phyloP scores from a whole-genome alignment of 2,797 vertebrate genomes.

The Mus minutoides region DNA sequence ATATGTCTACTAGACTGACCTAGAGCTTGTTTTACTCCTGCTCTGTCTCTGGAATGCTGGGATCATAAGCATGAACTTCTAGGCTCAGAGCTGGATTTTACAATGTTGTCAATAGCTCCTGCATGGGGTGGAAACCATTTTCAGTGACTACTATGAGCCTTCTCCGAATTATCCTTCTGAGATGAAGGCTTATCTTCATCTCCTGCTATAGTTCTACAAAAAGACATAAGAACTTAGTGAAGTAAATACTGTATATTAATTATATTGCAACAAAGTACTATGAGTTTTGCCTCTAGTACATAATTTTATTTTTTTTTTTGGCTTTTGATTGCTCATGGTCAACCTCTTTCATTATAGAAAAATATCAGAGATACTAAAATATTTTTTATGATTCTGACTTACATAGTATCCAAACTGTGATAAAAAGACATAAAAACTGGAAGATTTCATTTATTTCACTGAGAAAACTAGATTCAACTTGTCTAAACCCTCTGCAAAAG shows the following conservation, averaged over 20 bases:
- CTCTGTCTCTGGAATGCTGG: not conserved
- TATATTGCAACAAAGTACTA: not conserved
- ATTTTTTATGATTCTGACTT: not conserved
- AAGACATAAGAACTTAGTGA: not conserved
- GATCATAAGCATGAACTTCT: not conserved
- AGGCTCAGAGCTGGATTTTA: not conserved
- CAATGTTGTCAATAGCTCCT: not conserved
- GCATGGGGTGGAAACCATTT: not conserved
- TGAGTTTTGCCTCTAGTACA: not conserved
- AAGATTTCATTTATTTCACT: not conserved
- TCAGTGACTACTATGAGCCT: not conserved
- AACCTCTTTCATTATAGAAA: not conserved
- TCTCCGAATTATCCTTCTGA: not conserved
- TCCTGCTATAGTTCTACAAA: conserved; percentile 26
- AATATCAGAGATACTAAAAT: conserved; percentile 1
- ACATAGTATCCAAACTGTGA: not conserved
- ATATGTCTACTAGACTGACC: not conserved
- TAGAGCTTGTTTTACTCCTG: not conserved
- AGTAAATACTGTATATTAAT: not conserved
- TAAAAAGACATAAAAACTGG: conserved; percentile 24
- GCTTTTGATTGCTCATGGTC: not conserved
- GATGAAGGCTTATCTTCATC: conserved; percentile 25
- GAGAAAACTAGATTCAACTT: conserved; percentile 24
- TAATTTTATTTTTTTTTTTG: not conserved
- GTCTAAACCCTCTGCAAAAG: not conserved